Conservation (phyloP, 1,140 invertebrate genomes). For the Euura saliciscinereae region DNA sequence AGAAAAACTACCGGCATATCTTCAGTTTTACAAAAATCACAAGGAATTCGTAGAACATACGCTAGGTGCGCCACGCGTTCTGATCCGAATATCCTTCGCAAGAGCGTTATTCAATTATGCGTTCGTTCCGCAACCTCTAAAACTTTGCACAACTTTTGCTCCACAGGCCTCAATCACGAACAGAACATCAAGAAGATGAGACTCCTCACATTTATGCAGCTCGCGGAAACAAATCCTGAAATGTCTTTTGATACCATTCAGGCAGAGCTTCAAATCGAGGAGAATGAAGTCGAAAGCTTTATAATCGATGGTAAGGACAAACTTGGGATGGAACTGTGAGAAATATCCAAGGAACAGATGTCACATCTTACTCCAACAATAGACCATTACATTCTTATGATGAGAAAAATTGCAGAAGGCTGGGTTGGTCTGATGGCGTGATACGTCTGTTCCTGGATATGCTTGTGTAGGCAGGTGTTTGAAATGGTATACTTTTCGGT, state of each 20-base stretch:
- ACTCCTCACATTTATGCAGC: slow-evolving; percentile 94
- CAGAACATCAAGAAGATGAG: slow-evolving; percentile 97
- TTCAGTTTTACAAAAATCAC: slow-evolving; percentile 90
- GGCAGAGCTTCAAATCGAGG: slow-evolving; percentile 83
- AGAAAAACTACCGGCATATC: slow-evolving; percentile 88
- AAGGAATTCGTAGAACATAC: slow-evolving; percentile 88
- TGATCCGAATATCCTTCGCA: slow-evolving; percentile 12
- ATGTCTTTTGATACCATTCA: slow-evolving; percentile 89
- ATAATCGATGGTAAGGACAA: slow-evolving; percentile 86
- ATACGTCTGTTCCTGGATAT: no score
- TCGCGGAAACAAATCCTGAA: slow-evolving; percentile 90
- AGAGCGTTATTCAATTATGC: neutral
- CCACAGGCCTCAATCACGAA: slow-evolving; percentile 84
- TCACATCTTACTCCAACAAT: slow-evolving; percentile 86
- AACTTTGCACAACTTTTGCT: slow-evolving; percentile 22
- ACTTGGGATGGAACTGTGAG: slow-evolving; percentile 39
- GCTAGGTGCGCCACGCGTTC: slow-evolving; percentile 66
- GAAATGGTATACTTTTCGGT: no score
- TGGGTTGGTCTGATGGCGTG: no score
- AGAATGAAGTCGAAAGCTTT: slow-evolving; percentile 92
- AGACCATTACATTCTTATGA: slow-evolving; percentile 78
- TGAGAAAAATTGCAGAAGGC: slow-evolving; percentile 69
- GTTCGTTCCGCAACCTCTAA: neutral
- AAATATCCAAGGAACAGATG: slow-evolving; percentile 87
- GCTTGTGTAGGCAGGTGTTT: no score